Conservation (phyloP, 2,888 invertebrate species). For the Cryptophagus acutangulus region DNA sequence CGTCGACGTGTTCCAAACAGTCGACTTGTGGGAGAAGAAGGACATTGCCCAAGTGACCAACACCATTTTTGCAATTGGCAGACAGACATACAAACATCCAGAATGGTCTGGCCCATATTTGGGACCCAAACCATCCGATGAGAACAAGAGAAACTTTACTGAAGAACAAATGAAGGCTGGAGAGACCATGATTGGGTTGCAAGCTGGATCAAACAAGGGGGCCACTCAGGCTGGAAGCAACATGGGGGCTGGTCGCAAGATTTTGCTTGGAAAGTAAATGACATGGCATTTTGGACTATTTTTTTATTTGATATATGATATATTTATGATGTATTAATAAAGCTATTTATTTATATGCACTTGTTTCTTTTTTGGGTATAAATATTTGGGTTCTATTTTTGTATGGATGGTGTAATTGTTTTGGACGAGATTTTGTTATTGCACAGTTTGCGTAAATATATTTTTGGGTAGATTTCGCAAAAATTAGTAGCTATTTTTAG, state of each 20-base stretch:
- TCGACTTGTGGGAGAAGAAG: constrained; percentile 93
- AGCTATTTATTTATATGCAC: not conserved
- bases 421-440: too few species aligned
- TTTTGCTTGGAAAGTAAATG: constrained; percentile 80
- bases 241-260: constrained; percentile 85
- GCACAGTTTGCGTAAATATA: too few species aligned
- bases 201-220: constrained; percentile 95
- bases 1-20: constrained; percentile 93
- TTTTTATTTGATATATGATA: constrained; percentile 17
- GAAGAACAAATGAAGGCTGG: constrained; percentile 89
- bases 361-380: too few species aligned
- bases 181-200: constrained; percentile 85
- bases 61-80: constrained; percentile 80
- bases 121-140: constrained; percentile 92
- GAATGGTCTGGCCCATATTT: constrained; percentile 69
- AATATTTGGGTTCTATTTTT: too few species aligned
- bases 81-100: constrained; percentile 45
- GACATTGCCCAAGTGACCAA: constrained; percentile 81
- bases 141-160: constrained; percentile 89
- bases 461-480: too few species aligned
- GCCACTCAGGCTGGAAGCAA: constrained; percentile 89
- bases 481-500: too few species aligned
- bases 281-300: constrained; percentile 13
- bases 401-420: too few species aligned
- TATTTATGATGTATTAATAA: constrained; percentile 26